A percentile compares a stretch with the other conserved stretches of the same genome.
phyloP scores from a whole-genome alignment of 2,113 vertebrate species.

The Aldabrachelys gigantea region DNA sequence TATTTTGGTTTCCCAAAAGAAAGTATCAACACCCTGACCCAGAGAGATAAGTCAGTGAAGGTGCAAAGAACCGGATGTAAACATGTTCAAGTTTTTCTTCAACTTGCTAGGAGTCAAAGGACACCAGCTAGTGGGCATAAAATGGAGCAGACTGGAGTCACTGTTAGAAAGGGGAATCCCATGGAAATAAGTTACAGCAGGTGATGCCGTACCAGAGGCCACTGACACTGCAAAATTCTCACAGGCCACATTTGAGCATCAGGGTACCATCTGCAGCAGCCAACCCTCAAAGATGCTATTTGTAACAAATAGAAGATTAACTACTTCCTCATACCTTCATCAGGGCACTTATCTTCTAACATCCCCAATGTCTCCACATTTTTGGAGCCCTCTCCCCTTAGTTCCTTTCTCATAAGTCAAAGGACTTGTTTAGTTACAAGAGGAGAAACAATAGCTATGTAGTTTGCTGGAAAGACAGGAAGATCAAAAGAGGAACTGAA shows the following conservation, averaged over 20 bases:
- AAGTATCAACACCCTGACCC: conserved; percentile 32
- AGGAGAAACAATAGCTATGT: neutral
- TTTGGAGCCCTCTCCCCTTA: neutral
- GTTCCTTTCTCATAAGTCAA: neutral
- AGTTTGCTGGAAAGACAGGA: conserved; percentile 6
- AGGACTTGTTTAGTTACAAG: neutral
- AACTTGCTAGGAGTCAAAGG: conserved; percentile 2
- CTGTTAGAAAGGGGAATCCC: neutral
- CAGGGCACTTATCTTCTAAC: neutral
- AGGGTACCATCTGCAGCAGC: neutral
- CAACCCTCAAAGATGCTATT: neutral
- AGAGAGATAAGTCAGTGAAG: neutral
- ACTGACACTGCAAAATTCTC: rapidly evolving
- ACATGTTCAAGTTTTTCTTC: neutral
- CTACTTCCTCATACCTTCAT: neutral
- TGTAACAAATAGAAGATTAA: neutral
- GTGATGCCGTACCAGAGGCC: neutral
- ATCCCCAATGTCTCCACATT: neutral
- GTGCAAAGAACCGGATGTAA: neutral
- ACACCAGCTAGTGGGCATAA: neutral
- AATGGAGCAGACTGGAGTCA: neutral
- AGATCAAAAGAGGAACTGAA: neutral
- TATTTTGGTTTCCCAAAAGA: conserved; percentile 42
- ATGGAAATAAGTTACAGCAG: rapidly evolving
- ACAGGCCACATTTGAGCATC: rapidly evolving